Base-by-base conservation (phyloP, 2,797 vertebrate genomes). In the Crotalus adamanteus region DNA sequence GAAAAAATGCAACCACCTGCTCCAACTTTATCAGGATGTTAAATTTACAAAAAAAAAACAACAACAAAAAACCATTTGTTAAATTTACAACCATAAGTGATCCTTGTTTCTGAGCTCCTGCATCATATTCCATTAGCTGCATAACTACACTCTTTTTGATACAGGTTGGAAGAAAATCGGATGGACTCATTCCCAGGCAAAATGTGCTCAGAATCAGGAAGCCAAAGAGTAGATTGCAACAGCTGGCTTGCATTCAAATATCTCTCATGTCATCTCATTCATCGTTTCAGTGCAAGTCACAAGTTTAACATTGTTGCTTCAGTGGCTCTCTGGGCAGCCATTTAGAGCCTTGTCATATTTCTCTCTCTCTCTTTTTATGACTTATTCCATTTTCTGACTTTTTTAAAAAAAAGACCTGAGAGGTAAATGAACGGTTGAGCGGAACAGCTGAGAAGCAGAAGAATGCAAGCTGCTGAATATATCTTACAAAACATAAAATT, bases 211-310 rank as follows among this genome's bases (percentile, higher is more conserved):
- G 57, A 86, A 85, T 65, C n/a, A 26, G 22, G 47, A 56, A 73
- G 47, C 56, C 56, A 65, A 60, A 73, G 61, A 53, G 61, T 63
- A 94, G 92, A 93, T 94, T 93, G 93, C 26, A 89, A 55, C 42
- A 37, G n/a, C n/a, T 63, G 65, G 69, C 42, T 83, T 93, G 94
- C 94, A 93, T 3, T 69, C 86, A 4, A 22, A 93, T 69, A 88
- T 93, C 94, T 93, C 93, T 89, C 87, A 95, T 94, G 92, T 94
- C 51, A 83, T 60, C 61, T 95, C 92, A 93, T 88, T 87, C 92
- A 59, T 86, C 91, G 88, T 69, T 92, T 90, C 47, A 96, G 87
- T 60, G 91, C 92, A 95, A 93, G 90, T 53, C 31, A 89, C 90
- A 63, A 0, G 69, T 92, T 94, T 92, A 59, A 91, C 0, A 0